Base-by-base conservation (phyloP, 2,113 vertebrate genomes). In the Entomyzon cyanotis region DNA sequence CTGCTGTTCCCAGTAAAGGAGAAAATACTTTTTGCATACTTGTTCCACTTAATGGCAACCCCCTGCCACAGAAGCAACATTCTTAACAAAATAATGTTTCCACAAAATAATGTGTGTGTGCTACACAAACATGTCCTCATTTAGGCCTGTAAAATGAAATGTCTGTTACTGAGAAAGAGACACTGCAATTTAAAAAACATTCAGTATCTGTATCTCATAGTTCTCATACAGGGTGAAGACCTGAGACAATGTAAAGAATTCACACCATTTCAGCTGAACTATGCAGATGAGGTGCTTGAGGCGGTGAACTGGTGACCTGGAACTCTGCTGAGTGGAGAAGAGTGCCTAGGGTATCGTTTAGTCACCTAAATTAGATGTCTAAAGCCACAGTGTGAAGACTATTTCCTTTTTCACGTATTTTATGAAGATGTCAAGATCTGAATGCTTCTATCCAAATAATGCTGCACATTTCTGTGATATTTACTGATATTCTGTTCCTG, bases 211-310 rank as follows among this genome's bases (percentile, higher is more conserved):
- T 58, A 65, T 73, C 37, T 74, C 65, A 60, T 76, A 46, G 70
- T 17, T 71, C 65, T 83, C 37, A 70, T n/a, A 67, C 5, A 78
- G 6, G 12, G 47, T n/a, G 28, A 73, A 53, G 59, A 15, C 15
- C 50, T 81, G 39, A 89, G 76, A 67, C 79, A 84, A 65, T 55
- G 89, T 52, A 71, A 93, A 86, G 76, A 93, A 93, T 92, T 93
- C 92, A 94, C 85, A 77, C 79, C 50, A 31, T 70, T 93, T 93
- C 89, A 90, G 64, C 55, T 94, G 79, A 96, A 59, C 86, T 90
- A 35, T 74, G 80, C 31, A 93, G 96, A 93, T 92, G 94, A 97
- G 76, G 94, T 95, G 88, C 83, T 74, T 90, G 91, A 86, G 82
- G 80, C 35, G 5, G 52, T 96, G 90, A 95, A 94, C 83, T 84